phyloP scores from a whole-genome alignment of 2,888 invertebrate genomes.

The Drosophila neotestacea region DNA sequence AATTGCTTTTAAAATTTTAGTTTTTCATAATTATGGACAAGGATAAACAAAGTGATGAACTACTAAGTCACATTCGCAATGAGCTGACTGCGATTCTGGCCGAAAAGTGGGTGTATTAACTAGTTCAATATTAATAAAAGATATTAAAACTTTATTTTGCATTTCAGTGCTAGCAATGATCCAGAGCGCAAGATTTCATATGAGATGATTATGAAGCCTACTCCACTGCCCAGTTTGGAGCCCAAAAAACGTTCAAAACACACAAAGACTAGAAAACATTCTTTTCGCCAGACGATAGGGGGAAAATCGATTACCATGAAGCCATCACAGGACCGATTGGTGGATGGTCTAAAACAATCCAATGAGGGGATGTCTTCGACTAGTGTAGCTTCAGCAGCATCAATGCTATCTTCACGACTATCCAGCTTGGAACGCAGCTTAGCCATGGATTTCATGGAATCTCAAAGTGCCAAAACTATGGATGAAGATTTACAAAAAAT shows the following conservation, averaged over 20 bases:
- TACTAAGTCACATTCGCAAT: slow-evolving; percentile 69
- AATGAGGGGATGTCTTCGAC: slow-evolving; percentile 1
- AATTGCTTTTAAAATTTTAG: slow-evolving; percentile 34
- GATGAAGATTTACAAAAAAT: slow-evolving; percentile 78
- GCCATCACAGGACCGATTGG: slow-evolving; percentile 27
- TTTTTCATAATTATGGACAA: slow-evolving; percentile 47
- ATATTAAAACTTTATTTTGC: neutral
- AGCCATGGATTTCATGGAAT: slow-evolving; percentile 47
- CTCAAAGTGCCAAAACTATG: slow-evolving; percentile 56
- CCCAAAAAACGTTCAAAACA: slow-evolving; percentile 12
- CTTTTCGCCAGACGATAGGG: slow-evolving; percentile 37
- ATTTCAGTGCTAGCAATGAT: slow-evolving; percentile 45
- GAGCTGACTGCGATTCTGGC: slow-evolving; percentile 75
- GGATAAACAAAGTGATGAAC: slow-evolving; percentile 51
- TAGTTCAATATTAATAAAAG: neutral
- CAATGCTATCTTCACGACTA: slow-evolving; percentile 20
- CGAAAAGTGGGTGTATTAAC: slow-evolving; percentile 56
- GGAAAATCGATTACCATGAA: slow-evolving; percentile 53
- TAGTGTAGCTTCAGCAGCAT: slow-evolving; percentile 16
- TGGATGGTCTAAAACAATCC: slow-evolving; percentile 2
- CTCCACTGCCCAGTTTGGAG: slow-evolving; percentile 38
- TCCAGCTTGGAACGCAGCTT: slow-evolving; percentile 27
- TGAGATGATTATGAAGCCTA: slow-evolving; percentile 47
- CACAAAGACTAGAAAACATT: slow-evolving; percentile 24
- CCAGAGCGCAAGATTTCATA: slow-evolving; percentile 41